Percentiles rank a stretch among this genome's conserved stretches.
Conservation (phyloP, 2,888 invertebrate species). For the Venusia cambrica region DNA sequence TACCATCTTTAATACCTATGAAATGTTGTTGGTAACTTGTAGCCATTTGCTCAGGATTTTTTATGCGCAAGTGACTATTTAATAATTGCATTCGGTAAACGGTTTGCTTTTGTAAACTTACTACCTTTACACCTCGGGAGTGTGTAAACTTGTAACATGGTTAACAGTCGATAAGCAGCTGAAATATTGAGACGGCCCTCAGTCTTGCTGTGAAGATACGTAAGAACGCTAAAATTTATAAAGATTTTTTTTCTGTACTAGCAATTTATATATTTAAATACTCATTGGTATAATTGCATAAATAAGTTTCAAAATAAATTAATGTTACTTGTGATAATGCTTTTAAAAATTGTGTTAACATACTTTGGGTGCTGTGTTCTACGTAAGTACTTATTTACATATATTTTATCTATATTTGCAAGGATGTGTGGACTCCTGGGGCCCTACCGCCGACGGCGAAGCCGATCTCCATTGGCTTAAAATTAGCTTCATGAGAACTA, state of each 20-base stretch:
- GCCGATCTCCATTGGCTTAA: no score
- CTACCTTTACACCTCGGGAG: constrained; percentile 1
- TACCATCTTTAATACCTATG: no score
- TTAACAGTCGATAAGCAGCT: constrained; percentile 23
- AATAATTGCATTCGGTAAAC: constrained; percentile 4
- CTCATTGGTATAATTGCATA: no score
- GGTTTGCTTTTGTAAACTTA: constrained; percentile 1
- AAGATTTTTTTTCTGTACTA: neutral
- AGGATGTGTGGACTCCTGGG: no score
- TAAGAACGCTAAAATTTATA: constrained; percentile 2
- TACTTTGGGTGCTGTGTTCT: constrained; percentile 11
- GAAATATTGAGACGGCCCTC: constrained; percentile 21
- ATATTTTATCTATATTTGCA: no score
- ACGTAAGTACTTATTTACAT: constrained; percentile 5
- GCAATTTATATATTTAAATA: no score
- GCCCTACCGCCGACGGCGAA: no score
- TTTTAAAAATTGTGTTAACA: constrained; percentile 1
- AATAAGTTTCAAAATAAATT: no score
- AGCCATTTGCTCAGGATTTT: no score
- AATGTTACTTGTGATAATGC: constrained; percentile 8
- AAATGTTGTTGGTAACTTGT: no score
- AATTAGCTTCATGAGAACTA: no score
- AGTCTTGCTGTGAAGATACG: constrained; percentile 14
- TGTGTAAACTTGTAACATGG: constrained; percentile 5
- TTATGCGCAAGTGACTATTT: no score